These are phyloP conservation scores for Drosophila heteroneura DNA, from an alignment of 2,888 invertebrate species.

Conservation along the genomic window DNA sequence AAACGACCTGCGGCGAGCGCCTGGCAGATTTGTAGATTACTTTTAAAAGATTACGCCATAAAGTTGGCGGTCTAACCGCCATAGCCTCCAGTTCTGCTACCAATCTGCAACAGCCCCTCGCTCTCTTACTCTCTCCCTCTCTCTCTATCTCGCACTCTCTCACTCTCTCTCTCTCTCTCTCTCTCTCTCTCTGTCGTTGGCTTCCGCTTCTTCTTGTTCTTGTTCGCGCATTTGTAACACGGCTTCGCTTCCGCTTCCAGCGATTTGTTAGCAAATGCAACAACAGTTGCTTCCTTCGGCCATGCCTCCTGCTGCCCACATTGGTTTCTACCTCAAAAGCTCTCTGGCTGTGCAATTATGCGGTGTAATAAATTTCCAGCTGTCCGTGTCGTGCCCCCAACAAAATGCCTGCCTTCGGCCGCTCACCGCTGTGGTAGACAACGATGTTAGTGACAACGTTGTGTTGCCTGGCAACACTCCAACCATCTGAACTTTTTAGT, in stretches of 20 bases:
- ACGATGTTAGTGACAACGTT: conserved; percentile 59
- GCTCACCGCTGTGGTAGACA: conserved; percentile 22
- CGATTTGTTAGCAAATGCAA: conserved; percentile 81
- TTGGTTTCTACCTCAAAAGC: conserved; percentile 67
- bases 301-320: conserved; percentile 23
- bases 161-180: background rate
- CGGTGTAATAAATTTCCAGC: conserved; percentile 80
- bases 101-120: conserved; percentile 8
- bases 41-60: conserved; percentile 80
- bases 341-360: conserved; percentile 80
- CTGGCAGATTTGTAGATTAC: conserved; percentile 79
- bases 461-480: conserved; percentile 47
- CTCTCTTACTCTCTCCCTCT: background rate
- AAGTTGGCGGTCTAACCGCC: conserved; percentile 72
- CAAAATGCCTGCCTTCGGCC: background rate
- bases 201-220: conserved; percentile 57
- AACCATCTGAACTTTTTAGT: conserved; percentile 54
- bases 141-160: background rate
- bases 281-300: conserved; percentile 62
- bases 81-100: conserved; percentile 5
- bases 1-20: conserved; percentile 77
- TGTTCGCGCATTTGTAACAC: conserved; percentile 81
- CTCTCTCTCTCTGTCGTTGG: conserved; percentile 2
- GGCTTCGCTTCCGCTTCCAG: conserved; percentile 74
- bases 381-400: conserved; percentile 62